These are phyloP conservation scores for Drosophila buzzatii DNA, from an alignment of 2,888 invertebrate species.

Conservation along the genomic window DNA sequence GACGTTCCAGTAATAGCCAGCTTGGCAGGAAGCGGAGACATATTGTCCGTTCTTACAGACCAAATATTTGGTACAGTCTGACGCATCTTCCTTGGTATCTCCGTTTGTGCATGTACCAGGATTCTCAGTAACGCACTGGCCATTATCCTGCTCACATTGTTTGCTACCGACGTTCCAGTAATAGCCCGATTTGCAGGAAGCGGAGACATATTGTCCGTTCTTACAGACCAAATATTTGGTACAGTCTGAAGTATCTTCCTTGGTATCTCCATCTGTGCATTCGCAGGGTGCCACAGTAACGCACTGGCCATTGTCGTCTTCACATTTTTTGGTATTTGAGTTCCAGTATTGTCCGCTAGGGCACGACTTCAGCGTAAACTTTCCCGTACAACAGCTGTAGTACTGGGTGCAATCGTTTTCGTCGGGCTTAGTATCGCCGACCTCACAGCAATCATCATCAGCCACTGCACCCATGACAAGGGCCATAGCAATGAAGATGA, in stretches of 20 bases:
- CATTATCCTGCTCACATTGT: conserved; percentile 32
- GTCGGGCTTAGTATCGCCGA: conserved; percentile 37
- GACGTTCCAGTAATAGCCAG: conserved; percentile 18
- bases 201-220: conserved; percentile 10
- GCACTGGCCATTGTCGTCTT: not conserved
- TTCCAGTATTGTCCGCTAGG: conserved; percentile 38
- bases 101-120: not conserved
- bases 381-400: conserved; percentile 38
- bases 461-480: conserved; percentile 8
- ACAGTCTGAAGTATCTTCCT: conserved; percentile 15
- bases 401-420: conserved; percentile 46
- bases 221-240: conserved; percentile 19
- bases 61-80: conserved; percentile 26
- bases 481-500: conserved; percentile 23
- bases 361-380: conserved; percentile 42
- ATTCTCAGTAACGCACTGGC: conserved; percentile 30
- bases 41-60: conserved; percentile 19
- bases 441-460: conserved; percentile 36
- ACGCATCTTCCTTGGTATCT: not conserved
- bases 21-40: conserved; percentile 4
- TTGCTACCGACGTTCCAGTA: conserved; percentile 10
- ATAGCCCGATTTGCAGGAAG: conserved; percentile 5
- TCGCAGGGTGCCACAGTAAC: not conserved
- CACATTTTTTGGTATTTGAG: not conserved
- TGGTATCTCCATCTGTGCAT: conserved; percentile 1